A percentile compares a stretch with the other conserved stretches of the same genome.
phyloP scores from a whole-genome alignment of 2,888 invertebrate genomes.

The Agriotes lineatus region DNA sequence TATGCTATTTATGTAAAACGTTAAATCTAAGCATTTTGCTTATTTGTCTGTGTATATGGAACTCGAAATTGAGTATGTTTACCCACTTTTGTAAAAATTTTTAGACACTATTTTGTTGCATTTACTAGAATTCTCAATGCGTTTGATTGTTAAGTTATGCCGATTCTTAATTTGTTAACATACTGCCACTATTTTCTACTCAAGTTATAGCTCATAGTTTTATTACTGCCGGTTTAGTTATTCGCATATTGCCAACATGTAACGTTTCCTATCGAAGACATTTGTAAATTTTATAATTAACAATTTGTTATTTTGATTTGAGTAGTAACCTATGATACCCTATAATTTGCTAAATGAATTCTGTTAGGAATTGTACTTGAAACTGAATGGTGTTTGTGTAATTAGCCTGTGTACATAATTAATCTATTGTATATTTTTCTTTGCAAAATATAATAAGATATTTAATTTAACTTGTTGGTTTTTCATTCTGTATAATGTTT shows the following conservation, averaged over 20 bases:
- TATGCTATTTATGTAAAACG: conserved; percentile 16
- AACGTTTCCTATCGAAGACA: neutral
- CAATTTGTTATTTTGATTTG: neutral
- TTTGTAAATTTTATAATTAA: conserved; percentile 9
- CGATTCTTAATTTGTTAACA: conserved; percentile 2
- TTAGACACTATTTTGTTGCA: conserved; percentile 8
- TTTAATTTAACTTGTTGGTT: conserved; percentile 29
- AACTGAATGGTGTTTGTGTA: conserved; percentile 43
- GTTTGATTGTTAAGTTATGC: neutral
- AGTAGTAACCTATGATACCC: conserved; percentile 26
- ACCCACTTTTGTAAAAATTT: conserved; percentile 11
- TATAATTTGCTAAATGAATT: conserved; percentile 44
- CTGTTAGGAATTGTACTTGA: conserved; percentile 34
- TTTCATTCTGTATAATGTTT: neutral
- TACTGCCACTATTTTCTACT: conserved; percentile 16
- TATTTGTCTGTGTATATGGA: conserved; percentile 25
- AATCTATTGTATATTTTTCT: conserved; percentile 44
- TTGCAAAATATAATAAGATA: conserved; percentile 42
- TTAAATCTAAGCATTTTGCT: conserved; percentile 21
- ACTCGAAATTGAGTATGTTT: conserved; percentile 2
- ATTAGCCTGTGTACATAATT: conserved; percentile 41
- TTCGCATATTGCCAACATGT: neutral
- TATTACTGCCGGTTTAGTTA: neutral
- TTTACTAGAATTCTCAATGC: conserved; percentile 11
- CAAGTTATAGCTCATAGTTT: neutral